Conservation (phyloP, 1,140 invertebrate species). For the Campoletis sonorensis region DNA sequence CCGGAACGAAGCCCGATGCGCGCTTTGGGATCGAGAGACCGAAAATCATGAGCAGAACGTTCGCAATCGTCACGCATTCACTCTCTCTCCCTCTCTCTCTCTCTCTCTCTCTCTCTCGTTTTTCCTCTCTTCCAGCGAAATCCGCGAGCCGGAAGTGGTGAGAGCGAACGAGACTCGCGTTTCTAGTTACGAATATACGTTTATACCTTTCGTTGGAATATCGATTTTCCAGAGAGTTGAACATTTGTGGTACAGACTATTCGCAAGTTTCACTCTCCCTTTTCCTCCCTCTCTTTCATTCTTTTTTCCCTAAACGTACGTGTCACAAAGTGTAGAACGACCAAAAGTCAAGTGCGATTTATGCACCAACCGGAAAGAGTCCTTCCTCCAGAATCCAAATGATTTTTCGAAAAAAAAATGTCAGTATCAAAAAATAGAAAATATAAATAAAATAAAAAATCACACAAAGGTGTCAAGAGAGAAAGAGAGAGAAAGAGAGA, state of each 20-base stretch:
- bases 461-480: too few relatives aligned
- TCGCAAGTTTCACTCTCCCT: not conserved
- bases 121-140: not conserved
- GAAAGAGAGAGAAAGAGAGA: too few relatives aligned
- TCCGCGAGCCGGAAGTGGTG: slow-evolving; percentile 1
- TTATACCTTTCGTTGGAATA: not conserved
- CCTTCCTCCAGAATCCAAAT: not conserved
- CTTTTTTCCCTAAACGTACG: too few relatives aligned
- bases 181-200: too few relatives aligned
- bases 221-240: not conserved
- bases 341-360: too few relatives aligned
- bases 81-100: not conserved
- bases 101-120: not conserved
- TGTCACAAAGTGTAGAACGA: too few relatives aligned
- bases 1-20: not conserved
- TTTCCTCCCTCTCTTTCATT: too few relatives aligned
- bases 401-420: too few relatives aligned
- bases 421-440: too few relatives aligned
- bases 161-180: not conserved
- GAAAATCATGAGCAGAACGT: not conserved
- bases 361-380: not conserved
- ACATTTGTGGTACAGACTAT: not conserved
- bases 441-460: too few relatives aligned
- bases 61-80: not conserved
- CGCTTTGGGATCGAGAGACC: slow-evolving; percentile 1